Percentiles rank a stretch among this genome's conserved stretches.
Evolutionary conservation across 1,140 invertebrate species (phyloP).

Genomic region (Zaprionus nigranus): DNA sequence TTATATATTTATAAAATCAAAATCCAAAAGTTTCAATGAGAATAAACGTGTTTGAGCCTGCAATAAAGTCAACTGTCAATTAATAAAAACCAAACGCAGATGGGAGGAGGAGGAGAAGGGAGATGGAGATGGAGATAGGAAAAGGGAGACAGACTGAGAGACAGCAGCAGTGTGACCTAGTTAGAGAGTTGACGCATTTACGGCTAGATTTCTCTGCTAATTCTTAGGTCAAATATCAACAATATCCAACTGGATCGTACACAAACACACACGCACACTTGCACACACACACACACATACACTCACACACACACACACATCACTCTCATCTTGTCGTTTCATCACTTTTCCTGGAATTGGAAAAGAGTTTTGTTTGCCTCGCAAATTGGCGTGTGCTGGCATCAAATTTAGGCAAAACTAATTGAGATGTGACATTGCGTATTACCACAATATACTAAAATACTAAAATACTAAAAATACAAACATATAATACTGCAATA

Average conservation of each 20-base stretch:
- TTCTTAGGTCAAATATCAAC: constrained; percentile 17
- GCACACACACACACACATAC: not conserved
- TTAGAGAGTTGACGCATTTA: constrained; percentile 7
- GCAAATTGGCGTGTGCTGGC: not conserved
- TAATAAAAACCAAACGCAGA: not conserved
- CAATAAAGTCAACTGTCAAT: not conserved
- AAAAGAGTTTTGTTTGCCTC: constrained; percentile 1
- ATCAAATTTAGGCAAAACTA: not conserved
- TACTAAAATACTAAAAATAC: no score
- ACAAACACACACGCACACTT: not conserved
- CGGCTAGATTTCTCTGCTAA: constrained; percentile 14
- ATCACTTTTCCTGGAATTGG: constrained; percentile 9
- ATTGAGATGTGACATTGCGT: constrained; percentile 1
- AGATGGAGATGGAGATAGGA: no score
- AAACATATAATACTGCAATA: no score
- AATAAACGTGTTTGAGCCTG: constrained; percentile 10
- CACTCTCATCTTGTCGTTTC: not conserved
- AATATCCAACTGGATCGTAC: not conserved
- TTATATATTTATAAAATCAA: constrained; percentile 16
- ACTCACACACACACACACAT: not conserved
- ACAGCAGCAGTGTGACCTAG: not conserved
- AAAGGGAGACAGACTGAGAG: not conserved
- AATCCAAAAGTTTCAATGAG: not conserved
- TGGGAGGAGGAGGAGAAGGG: no score
- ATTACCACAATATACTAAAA: not conserved